Conservation (phyloP, 2,113 vertebrate species). For the Paramisgurnus dabryanus region DNA sequence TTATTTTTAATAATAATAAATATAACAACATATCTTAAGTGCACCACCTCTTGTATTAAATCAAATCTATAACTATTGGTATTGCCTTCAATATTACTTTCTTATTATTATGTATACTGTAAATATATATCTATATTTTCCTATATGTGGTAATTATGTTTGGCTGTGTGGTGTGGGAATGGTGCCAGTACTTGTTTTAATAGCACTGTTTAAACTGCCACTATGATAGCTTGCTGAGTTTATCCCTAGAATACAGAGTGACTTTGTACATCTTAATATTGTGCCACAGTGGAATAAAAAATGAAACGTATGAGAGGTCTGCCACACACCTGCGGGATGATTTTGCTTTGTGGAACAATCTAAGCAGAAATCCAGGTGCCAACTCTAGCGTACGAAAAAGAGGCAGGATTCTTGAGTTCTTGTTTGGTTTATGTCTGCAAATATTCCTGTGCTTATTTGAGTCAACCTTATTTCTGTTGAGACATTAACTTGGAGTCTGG, state of each 20-base stretch:
- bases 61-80: too few relatives aligned
- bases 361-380: constrained; percentile 37
- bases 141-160: too few relatives aligned
- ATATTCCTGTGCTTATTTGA: constrained; percentile 3
- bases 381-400: constrained; percentile 2
- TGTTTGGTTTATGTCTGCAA: constrained; percentile 34
- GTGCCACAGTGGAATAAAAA: neutral
- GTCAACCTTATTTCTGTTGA: constrained; percentile 14
- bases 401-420: neutral
- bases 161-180: neutral
- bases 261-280: neutral
- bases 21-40: too few relatives aligned
- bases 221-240: neutral
- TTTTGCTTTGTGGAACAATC: constrained; percentile 26
- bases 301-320: neutral
- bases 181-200: neutral
- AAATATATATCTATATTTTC: neutral
- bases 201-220: neutral
- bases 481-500: constrained; percentile 6
- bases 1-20: too few relatives aligned
- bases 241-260: neutral
- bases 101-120: too few relatives aligned
- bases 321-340: constrained; percentile 27
- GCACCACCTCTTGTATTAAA: too few relatives aligned
- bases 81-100: too few relatives aligned